These are phyloP conservation scores for Hartigia nigra DNA, from an alignment of 2,888 invertebrate genomes.

Conservation along the genomic window DNA sequence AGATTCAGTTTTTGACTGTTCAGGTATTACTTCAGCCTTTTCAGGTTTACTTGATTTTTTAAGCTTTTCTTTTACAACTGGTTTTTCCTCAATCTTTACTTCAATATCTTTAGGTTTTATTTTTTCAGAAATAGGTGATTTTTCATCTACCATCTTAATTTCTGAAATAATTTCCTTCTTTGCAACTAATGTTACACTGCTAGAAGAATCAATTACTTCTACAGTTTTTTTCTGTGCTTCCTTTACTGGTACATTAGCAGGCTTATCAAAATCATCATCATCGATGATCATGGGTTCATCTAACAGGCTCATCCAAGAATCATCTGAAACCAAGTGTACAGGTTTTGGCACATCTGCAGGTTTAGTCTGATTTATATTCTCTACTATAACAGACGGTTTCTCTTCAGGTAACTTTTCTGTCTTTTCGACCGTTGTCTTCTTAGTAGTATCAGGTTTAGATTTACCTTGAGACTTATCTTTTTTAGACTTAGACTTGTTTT, in stretches of 20 bases:
- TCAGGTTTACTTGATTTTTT: neutral
- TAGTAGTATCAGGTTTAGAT: conserved; percentile 13
- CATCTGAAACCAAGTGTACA: conserved; percentile 30
- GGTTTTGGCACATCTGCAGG: neutral
- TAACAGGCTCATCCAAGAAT: conserved; percentile 57
- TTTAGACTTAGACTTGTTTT: conserved; percentile 12
- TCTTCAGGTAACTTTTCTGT: conserved; percentile 26
- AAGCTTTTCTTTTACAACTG: neutral
- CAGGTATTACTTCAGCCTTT: conserved; percentile 4
- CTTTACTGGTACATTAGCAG: conserved; percentile 34
- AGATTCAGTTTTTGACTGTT: neutral
- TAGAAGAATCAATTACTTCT: neutral
- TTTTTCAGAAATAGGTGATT: conserved; percentile 43
- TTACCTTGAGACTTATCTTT: conserved; percentile 21
- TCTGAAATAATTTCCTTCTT: neutral
- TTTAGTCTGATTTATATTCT: conserved; percentile 25
- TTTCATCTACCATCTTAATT: conserved; percentile 10
- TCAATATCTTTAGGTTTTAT: conserved; percentile 25
- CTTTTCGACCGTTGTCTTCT: conserved; percentile 8
- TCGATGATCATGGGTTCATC: conserved; percentile 50
- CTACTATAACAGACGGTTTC: conserved; percentile 19
- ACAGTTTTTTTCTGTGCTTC: neutral
- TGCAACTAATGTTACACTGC: neutral
- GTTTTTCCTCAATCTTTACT: neutral
- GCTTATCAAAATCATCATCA: conserved; percentile 29